Percentiles rank a stretch among this genome's conserved stretches.
phyloP scores from a whole-genome alignment of 2,113 vertebrate genomes.

The Spea bombifrons region DNA sequence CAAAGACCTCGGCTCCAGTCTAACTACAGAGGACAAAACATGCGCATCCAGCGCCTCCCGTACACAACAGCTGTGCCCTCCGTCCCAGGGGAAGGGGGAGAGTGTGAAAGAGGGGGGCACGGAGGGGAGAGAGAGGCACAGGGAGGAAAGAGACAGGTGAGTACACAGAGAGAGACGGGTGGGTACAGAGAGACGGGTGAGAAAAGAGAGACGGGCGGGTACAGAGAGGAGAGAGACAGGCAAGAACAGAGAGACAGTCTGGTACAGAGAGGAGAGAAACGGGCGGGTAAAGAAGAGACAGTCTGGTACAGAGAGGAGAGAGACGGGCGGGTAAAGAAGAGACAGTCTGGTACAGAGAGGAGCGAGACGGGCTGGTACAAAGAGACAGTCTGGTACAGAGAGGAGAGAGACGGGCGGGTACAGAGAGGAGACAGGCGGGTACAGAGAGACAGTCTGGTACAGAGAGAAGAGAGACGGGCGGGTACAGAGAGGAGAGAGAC shows the following conservation, averaged over 20 bases:
- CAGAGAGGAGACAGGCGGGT: background rate
- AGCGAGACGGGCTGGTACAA: background rate
- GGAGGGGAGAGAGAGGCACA: background rate
- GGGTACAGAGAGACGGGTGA: background rate
- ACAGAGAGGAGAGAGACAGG: background rate
- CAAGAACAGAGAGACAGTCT: background rate
- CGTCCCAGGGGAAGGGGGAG: slow-evolving; percentile 5
- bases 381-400: background rate
- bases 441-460: background rate
- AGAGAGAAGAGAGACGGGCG: background rate
- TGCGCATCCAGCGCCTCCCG: slow-evolving; percentile 4
- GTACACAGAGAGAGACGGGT: background rate
- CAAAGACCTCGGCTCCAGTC: background rate
- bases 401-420: background rate
- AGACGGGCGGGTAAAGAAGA: background rate
- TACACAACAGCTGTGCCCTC: slow-evolving; percentile 34
- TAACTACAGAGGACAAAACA: background rate
- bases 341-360: background rate
- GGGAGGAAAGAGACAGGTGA: background rate
- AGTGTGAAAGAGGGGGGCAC: background rate
- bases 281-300: no score
- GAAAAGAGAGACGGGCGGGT: background rate
- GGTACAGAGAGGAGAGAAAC: background rate
- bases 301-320: background rate
- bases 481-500: background rate